phyloP scores from a whole-genome alignment of 2,888 invertebrate species.

The Archips xylosteana region DNA sequence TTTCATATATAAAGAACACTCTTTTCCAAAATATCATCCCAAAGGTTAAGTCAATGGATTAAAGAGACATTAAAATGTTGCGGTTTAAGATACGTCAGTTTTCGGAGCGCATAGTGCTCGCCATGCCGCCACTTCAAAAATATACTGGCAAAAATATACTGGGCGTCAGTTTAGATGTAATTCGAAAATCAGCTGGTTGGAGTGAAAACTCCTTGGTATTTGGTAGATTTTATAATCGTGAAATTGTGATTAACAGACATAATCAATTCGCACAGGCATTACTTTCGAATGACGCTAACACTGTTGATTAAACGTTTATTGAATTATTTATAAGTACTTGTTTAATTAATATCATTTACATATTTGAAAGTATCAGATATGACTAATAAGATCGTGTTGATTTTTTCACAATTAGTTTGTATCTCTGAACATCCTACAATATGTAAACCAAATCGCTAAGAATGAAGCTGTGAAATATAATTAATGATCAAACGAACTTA shows the following conservation, averaged over 20 bases:
- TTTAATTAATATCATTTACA: too few species aligned
- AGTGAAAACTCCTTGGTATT: conserved; percentile 41
- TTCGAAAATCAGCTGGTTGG: conserved; percentile 47
- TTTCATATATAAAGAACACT: background rate
- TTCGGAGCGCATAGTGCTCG: conserved; percentile 41
- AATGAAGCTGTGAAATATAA: too few species aligned
- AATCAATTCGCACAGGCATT: background rate
- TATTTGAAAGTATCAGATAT: too few species aligned
- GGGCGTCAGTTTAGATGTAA: conserved; percentile 46
- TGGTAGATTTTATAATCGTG: conserved; percentile 46
- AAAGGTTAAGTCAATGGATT: conserved; percentile 5
- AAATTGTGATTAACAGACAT: background rate
- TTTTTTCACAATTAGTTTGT: too few species aligned
- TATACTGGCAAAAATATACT: conserved; percentile 43
- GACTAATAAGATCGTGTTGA: too few species aligned
- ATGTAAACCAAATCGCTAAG: too few species aligned
- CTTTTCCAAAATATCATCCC: background rate
- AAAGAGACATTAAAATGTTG: conserved; percentile 8
- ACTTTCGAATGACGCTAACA: background rate
- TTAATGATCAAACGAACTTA: too few species aligned
- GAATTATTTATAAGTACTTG: too few species aligned
- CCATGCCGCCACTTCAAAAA: conserved; percentile 46
- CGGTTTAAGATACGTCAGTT: conserved; percentile 40
- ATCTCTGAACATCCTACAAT: too few species aligned
- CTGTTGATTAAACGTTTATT: background rate